A percentile compares a stretch with the other conserved stretches of the same genome.
Evolutionary conservation across 2,888 invertebrate species (phyloP).

Genomic region (Caenorhabditis sp.): DNA sequence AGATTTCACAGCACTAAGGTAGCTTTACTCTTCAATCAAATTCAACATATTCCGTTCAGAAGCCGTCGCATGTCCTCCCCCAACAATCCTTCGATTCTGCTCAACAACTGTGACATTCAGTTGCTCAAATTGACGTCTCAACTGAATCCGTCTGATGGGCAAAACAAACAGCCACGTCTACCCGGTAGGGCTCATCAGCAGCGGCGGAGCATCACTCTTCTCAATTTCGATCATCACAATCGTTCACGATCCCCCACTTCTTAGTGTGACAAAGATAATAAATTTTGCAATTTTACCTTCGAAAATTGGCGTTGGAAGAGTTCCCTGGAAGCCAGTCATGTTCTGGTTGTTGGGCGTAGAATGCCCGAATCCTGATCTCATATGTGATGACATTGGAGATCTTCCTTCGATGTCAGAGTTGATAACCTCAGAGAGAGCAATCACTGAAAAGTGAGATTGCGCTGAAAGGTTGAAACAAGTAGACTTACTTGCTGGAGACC

Average conservation of each 20-base stretch:
- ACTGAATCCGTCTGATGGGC: conserved; percentile 35
- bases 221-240: conserved; percentile 52
- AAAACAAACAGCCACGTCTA: conserved; percentile 29
- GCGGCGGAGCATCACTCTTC: conserved; percentile 64
- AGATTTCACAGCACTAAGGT: conserved; percentile 63
- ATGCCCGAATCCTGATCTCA: conserved; percentile 50
- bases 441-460: conserved; percentile 29
- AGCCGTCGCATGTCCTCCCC: conserved; percentile 66
- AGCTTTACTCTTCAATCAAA: not conserved
- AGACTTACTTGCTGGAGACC: conserved; percentile 53
- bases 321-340: conserved; percentile 23
- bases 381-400: conserved; percentile 28
- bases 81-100: conserved; percentile 64
- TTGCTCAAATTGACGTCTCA: conserved; percentile 64
- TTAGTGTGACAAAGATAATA: too few species aligned
- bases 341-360: conserved; percentile 52
- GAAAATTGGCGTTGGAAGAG: conserved; percentile 55
- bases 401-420: conserved; percentile 51
- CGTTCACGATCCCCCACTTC: conserved; percentile 51
- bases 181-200: conserved; percentile 54
- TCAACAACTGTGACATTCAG: conserved; percentile 68
- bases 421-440: conserved; percentile 47
- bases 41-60: conserved; percentile 21
- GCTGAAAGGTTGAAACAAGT: not conserved
- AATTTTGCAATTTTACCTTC: conserved; percentile 33